Evolutionary conservation across 2,113 vertebrate species (phyloP).

Genomic region (Motacilla alba): DNA sequence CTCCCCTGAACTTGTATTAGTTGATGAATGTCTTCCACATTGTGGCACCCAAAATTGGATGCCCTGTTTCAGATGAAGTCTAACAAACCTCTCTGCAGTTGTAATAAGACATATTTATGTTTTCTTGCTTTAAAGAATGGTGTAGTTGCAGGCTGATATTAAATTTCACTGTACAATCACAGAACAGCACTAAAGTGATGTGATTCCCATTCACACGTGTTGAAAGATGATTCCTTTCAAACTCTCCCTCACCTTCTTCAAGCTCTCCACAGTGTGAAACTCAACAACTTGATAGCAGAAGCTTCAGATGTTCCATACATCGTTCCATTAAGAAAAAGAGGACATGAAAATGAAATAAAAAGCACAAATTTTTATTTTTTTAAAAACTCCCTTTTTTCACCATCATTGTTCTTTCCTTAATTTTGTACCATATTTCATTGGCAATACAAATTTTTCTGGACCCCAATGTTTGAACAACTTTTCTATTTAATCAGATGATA

Average conservation of each 20-base stretch:
- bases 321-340: neutral
- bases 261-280: neutral
- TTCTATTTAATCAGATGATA: neutral
- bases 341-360: slow-evolving; percentile 17
- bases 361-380: neutral
- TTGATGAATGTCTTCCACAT: neutral
- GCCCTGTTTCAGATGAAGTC: neutral
- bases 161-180: neutral
- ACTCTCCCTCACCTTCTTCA: neutral
- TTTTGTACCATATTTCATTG: neutral
- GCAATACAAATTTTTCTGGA: neutral
- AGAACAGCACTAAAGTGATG: neutral
- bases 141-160: neutral
- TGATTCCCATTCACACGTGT: neutral
- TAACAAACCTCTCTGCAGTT: neutral
- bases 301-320: neutral
- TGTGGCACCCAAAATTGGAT: neutral
- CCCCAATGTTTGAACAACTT: neutral
- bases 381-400: neutral
- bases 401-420: neutral
- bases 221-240: neutral
- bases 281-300: neutral
- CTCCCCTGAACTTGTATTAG: neutral
- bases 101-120: neutral
- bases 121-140: neutral